These are phyloP conservation scores for Galleria mellonella DNA, from an alignment of 1,140 invertebrate genomes.

Conservation along the genomic window DNA sequence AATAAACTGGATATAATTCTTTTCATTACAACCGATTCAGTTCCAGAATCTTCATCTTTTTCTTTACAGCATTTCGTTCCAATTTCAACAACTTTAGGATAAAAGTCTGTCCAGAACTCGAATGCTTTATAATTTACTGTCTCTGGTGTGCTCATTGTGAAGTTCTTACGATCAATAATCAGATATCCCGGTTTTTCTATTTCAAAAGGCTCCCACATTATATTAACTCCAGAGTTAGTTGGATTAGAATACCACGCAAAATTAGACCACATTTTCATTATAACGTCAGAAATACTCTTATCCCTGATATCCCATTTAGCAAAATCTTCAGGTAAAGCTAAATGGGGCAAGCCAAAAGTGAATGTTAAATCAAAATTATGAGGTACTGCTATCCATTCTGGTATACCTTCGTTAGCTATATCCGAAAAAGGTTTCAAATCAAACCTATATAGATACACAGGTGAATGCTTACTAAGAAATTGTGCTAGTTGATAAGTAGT, in stretches of 20 bases:
- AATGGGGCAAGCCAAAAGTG: conserved; percentile 84
- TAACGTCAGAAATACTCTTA: conserved; percentile 83
- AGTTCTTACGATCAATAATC: conserved; percentile 81
- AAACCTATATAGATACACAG: conserved; percentile 83
- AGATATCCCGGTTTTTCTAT: conserved; percentile 78
- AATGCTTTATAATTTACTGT: conserved; percentile 83
- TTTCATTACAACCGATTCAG: conserved; percentile 21
- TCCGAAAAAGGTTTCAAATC: conserved; percentile 82
- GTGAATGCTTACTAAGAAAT: conserved; percentile 75
- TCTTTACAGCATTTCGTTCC: conserved; percentile 82
- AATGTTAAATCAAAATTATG: conserved; percentile 87
- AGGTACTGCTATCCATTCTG: conserved; percentile 84
- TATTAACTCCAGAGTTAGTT: conserved; percentile 77
- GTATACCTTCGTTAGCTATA: conserved; percentile 77
- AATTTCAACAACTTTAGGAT: conserved; percentile 81
- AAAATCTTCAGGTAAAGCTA: conserved; percentile 68
- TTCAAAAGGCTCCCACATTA: conserved; percentile 83
- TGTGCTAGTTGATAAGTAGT: conserved; percentile 80
- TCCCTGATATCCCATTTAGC: conserved; percentile 83
- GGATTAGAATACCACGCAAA: conserved; percentile 84
- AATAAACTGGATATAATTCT: conserved; percentile 31
- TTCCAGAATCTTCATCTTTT: conserved; percentile 54
- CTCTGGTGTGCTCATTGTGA: conserved; percentile 80
- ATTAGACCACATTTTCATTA: conserved; percentile 85
- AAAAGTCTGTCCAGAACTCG: conserved; percentile 88